Evolutionary conservation across 2,888 invertebrate genomes (phyloP), one percentile per base, ranked within the genome.

Genomic region (Lamproptera curius): DNA sequence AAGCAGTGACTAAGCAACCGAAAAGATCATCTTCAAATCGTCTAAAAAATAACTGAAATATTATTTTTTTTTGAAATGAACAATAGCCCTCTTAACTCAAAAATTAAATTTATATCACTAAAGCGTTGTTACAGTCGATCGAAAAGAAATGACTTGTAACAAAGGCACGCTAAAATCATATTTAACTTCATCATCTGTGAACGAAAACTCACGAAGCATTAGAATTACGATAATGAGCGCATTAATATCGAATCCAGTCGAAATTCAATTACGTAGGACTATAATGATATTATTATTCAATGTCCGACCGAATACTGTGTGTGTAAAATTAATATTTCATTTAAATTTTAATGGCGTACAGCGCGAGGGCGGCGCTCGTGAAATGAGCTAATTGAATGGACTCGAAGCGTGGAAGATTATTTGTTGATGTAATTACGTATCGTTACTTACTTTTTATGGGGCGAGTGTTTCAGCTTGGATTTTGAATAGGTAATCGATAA

Each of bases 321-420:
- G 42, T 48, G 38, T 48, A 39, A 42, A 42, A 48, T 48, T 48
- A 48, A 48, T 42, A 23, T 42, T 48, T 38, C 34, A 42, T 48
- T 47, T 38, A 42, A 47, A 47, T 47, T 48, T 48, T 42, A 42
- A 48, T 48, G 38, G 42, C 42, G 26, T 34, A 26, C 23, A 38
- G 13, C 35, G 31, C 42, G 23, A 20, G 23, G 33, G 23, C 16
- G 16, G 11, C 20, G 47, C 28, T 42, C 16, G 15, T 47, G 46
- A 33, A 26, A 48, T 38, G 23, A 39, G 38, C 33, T 42, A 42
- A 42, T 46, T 48, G 34, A 38, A 48, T 39, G 38, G 33, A 26
- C 39, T 26, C 34, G 26, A 42, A 38, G 48, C 42, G 48, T 48
- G 48, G 48, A 48, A 42, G 38, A 48, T 42, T 48, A 48, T 48